Percentiles rank a stretch among this genome's conserved stretches.
These are phyloP conservation scores for Pelochelys cantorii DNA, from an alignment of 2,797 vertebrate species.

Conservation along the genomic window DNA sequence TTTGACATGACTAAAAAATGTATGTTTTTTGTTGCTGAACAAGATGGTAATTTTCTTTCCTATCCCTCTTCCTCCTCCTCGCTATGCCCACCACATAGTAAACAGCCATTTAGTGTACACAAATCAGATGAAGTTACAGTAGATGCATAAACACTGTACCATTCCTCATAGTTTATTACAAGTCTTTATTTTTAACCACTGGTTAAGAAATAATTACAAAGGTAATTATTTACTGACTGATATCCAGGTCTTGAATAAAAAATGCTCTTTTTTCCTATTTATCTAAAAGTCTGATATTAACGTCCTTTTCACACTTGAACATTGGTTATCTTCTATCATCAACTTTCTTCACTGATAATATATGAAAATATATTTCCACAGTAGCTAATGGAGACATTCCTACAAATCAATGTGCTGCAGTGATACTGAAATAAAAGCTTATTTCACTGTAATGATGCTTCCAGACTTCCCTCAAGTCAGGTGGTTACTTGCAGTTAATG, in stretches of 20 bases:
- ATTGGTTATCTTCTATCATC: constrained; percentile 74
- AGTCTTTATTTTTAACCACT: constrained; percentile 7
- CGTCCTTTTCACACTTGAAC: constrained; percentile 53
- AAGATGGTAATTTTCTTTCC: constrained; percentile 11
- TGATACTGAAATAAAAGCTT: constrained; percentile 91
- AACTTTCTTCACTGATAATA: constrained; percentile 77
- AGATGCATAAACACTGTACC: background rate
- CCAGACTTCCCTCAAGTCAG: constrained; percentile 93
- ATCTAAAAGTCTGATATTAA: constrained; percentile 54
- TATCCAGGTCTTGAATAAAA: constrained; percentile 31
- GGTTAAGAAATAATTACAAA: constrained; percentile 40
- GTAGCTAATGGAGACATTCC: constrained; percentile 87
- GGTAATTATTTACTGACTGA: constrained; percentile 35
- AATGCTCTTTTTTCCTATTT: constrained; percentile 53
- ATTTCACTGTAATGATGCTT: constrained; percentile 93
- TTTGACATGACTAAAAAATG: background rate
- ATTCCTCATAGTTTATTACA: background rate
- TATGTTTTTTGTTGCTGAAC: background rate
- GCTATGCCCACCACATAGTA: background rate
- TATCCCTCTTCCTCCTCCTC: background rate
- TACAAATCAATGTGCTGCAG: constrained; percentile 90
- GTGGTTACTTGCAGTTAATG: constrained; percentile 93
- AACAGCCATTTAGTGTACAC: background rate
- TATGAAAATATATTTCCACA: constrained; percentile 78
- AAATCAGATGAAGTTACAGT: constrained; percentile 16